A percentile compares a stretch with the other conserved stretches of the same genome.
phyloP scores from a whole-genome alignment of 2,113 vertebrate genomes.

The Chitala chitala region DNA sequence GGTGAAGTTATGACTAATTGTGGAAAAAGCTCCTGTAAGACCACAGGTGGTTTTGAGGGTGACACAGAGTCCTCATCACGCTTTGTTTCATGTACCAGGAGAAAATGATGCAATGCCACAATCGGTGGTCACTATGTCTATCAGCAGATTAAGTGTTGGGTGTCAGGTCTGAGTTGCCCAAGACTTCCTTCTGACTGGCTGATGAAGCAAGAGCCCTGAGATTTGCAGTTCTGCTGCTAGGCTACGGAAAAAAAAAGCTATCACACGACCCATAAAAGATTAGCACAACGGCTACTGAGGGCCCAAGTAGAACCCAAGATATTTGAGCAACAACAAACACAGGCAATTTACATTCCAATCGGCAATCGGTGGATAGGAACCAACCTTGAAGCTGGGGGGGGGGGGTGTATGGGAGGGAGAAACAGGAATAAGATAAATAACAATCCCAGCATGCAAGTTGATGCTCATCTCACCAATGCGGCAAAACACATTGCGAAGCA shows the following conservation, averaged over 20 bases:
- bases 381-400: not conserved
- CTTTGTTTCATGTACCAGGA: too few relatives aligned
- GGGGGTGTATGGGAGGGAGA: constrained; percentile 37
- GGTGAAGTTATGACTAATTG: too few relatives aligned
- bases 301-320: not conserved
- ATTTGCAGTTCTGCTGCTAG: not conserved
- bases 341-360: constrained; percentile 13
- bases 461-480: constrained; percentile 42
- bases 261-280: not conserved
- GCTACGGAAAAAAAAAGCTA: not conserved
- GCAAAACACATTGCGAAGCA: constrained; percentile 54
- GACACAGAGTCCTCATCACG: too few relatives aligned
- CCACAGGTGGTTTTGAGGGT: too few relatives aligned
- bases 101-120: too few relatives aligned
- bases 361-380: not conserved
- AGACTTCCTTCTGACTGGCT: not conserved
- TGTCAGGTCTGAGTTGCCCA: not conserved
- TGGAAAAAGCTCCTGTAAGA: too few relatives aligned
- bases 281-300: not conserved
- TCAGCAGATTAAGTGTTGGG: not conserved
- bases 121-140: not conserved
- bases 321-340: not conserved
- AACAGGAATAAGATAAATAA: constrained; percentile 52
- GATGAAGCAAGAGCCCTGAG: not conserved
- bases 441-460: constrained; percentile 43